Base-by-base conservation (phyloP, 2,888 invertebrate genomes). In the Dorcus hopei region DNA sequence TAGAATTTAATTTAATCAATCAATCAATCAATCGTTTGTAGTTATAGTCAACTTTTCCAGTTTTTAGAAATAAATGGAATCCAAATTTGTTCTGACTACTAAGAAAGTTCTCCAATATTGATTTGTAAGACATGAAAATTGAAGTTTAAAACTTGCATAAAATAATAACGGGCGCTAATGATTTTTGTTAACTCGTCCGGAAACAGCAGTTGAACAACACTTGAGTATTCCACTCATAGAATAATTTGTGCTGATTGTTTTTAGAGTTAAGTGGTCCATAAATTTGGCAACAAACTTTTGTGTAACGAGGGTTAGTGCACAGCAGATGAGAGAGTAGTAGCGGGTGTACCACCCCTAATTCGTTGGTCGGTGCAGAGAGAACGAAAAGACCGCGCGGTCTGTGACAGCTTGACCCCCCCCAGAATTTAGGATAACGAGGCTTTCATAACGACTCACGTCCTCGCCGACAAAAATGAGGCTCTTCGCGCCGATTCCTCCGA, bases 221-320 rank as follows among this genome's bases (percentile, higher is more conserved):
- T 60, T 54, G 56, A 61, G 54, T 52, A 61, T 57, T 49, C 49
- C 49, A 23, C 42, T 41, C 60, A 45, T 51, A 52, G 58, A 61
- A 65, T 65, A 65, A 65, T 65, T 65, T 60, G 59, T 62, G 60
- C 62, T 65, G 63, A 65, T 65, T 65, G 65, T 65, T 65, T 65
- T 61, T 57, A 52, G 63, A 61, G 65, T 61, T 64, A 64, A 65
- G 64, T 65, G 64, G 64, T 62, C 64, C 62, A 65, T 65, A 65
- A 65, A 65, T 65, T 65, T 58, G 55, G 60, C 42, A 54, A 54
- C 62, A 59, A 65, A 64, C 61, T 62, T 61, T 57, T 56, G 57
- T 59, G 59, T 64, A 65, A 65, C 63, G 65, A 65, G 65, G 59
- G 63, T 61, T 41, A 62, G 52, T 52, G 59, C 60, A 58, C 55